Percentiles rank a stretch among this genome's conserved stretches.
phyloP scores from a whole-genome alignment of 64 coral and sea anemone genomes.

The Porites australiensis region DNA sequence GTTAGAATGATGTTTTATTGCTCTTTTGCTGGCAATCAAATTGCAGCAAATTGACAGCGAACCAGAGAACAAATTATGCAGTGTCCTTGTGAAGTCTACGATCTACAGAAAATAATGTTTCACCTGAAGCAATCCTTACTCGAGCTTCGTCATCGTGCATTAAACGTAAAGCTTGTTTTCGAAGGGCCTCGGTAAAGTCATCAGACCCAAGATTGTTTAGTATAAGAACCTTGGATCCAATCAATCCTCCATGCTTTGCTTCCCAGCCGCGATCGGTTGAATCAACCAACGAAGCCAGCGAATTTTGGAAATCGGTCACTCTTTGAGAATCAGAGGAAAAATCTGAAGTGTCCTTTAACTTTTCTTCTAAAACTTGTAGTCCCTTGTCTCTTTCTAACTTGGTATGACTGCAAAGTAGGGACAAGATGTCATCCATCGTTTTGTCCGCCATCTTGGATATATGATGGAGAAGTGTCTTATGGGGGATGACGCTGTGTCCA shows the following conservation, averaged over 20 bases:
- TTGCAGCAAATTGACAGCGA: no score
- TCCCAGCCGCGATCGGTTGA: conserved; percentile 77
- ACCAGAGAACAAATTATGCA: no score
- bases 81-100: no score
- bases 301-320: conserved; percentile 63
- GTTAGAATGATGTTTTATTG: no score
- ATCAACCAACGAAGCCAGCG: conserved; percentile 58
- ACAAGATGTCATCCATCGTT: conserved; percentile 33
- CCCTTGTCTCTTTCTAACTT: conserved; percentile 91
- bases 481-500: not conserved
- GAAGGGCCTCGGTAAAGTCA: conserved; percentile 67
- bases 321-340: conserved; percentile 45
- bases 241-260: conserved; percentile 70
- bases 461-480: not conserved
- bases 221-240: conserved; percentile 75
- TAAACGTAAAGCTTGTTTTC: conserved; percentile 61
- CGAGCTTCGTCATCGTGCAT: conserved; percentile 96
- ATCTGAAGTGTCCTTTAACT: conserved; percentile 52
- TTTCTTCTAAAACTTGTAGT: conserved; percentile 65
- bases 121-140: conserved; percentile 91
- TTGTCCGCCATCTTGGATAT: conserved; percentile 76
- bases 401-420: conserved; percentile 71
- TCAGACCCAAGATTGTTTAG: conserved; percentile 58
- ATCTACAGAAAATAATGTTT: not conserved
- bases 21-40: no score